Percentiles rank a stretch among this genome's conserved stretches.
Evolutionary conservation across 2,113 vertebrate genomes (phyloP).

Genomic region (Nyctibius bracteatus): DNA sequence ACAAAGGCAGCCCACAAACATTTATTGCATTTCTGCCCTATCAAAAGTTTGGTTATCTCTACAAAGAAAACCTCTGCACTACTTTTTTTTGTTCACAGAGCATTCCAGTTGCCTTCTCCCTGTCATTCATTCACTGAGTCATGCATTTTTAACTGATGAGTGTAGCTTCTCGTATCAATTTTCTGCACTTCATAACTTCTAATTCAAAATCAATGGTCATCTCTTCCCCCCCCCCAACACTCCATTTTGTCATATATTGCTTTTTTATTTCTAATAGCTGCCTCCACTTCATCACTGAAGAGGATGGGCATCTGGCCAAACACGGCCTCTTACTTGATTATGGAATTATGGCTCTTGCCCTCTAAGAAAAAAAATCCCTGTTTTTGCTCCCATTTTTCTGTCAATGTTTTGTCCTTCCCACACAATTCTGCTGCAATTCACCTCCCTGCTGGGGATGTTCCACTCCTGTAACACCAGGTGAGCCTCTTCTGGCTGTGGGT

Average conservation of each 20-base stretch:
- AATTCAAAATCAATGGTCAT: conserved; percentile 41
- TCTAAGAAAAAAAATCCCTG: not conserved
- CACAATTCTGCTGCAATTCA: not conserved
- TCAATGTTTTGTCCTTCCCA: not conserved
- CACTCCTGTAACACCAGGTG: not conserved
- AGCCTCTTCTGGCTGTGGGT: not conserved
- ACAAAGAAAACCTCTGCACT: not conserved
- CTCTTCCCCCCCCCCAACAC: not conserved
- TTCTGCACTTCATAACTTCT: conserved; percentile 28
- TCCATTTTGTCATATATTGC: not conserved
- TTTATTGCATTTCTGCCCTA: not conserved
- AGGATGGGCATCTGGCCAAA: not conserved
- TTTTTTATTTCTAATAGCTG: not conserved
- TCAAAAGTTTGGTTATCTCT: not conserved
- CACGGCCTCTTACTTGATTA: not conserved
- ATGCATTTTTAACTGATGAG: not conserved
- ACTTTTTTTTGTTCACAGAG: not conserved
- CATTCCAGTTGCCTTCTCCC: not conserved
- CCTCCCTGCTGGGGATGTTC: not conserved
- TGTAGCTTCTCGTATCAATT: not conserved
- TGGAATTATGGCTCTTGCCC: not conserved
- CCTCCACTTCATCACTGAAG: not conserved
- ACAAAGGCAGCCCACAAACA: not conserved
- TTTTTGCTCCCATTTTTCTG: not conserved
- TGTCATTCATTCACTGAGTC: not conserved